Base-by-base conservation (phyloP, 1,140 invertebrate genomes). In the Pogonognathellus flavescens region DNA sequence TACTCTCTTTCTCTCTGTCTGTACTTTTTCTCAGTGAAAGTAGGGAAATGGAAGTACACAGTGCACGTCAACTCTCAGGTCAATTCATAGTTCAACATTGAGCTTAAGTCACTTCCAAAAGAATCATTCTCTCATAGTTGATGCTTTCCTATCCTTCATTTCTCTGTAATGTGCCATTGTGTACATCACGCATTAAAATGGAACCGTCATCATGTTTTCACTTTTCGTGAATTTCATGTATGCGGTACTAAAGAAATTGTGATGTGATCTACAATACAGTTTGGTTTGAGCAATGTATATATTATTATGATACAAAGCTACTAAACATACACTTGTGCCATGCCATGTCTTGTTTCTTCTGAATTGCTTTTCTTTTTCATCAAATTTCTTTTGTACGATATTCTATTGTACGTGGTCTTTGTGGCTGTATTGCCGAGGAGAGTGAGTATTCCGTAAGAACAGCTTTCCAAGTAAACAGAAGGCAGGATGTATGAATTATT, bases 51-150 rank as follows among this genome's bases (percentile, higher is more conserved):
- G 20, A 20, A 66, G 62, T 25, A 66, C 11, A 25, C 0, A 20
- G 25, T 66, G 20, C 20, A 66, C 22, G 22, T 66, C 62, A 66
- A 66, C 10, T 66, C 31, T 66, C 31, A 76, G 70, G 70, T 76
- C 70, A 76, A 76, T 50, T 66, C 62, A 66, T 25, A 11, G 10
- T 66, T 31, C 62, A 66, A 20, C 62, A 25, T 41, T 41, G 31
- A 41, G 31, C 31, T 41, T 41, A 25, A 66, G 62, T 66, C 62
- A 66, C 18, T 20, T 25, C 62, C 20, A 66, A 66, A 10, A 66
- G 70, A 76, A 49, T 76, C 70, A 76, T 76, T 50, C 41, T 31
- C 41, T 31, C 70, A 25, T 76, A 5, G 70, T 50, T 76, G 31
- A 16, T 41, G 31, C n/a, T 76, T 66, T 8, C 62, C 62, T 66